Evolutionary conservation across 2,113 vertebrate species (phyloP).

Genomic region (Microcebus ravelobensis): DNA sequence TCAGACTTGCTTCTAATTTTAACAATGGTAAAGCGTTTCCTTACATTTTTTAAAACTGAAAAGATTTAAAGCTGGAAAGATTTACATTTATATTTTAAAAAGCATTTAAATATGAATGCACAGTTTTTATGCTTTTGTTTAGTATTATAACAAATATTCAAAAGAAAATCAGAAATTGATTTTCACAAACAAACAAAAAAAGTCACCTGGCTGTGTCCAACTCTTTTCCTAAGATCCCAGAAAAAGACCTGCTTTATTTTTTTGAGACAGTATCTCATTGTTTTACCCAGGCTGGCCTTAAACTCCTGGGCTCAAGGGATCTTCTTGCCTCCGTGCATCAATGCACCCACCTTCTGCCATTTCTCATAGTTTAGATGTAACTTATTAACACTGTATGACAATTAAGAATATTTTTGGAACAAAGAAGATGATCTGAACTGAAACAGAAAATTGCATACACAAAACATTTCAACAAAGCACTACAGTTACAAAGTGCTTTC

Average conservation of each 20-base stretch:
- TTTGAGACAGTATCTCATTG: too few relatives aligned
- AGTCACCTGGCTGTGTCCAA: background rate
- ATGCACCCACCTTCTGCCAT: background rate
- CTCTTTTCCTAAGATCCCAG: background rate
- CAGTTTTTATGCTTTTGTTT: background rate
- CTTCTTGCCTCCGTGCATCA: too few relatives aligned
- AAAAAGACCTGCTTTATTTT: background rate
- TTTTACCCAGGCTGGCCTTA: too few relatives aligned
- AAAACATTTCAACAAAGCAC: background rate
- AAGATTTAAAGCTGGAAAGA: background rate
- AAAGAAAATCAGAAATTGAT: background rate
- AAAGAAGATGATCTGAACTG: background rate
- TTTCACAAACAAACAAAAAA: background rate
- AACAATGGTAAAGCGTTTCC: background rate
- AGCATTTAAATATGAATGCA: conserved; percentile 2
- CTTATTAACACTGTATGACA: background rate
- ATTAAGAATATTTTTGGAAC: conserved; percentile 37
- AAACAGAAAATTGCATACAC: conserved; percentile 27
- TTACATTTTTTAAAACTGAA: conserved; percentile 33
- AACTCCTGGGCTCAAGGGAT: too few relatives aligned
- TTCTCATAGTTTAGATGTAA: conserved; percentile 21
- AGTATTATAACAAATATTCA: conserved; percentile 1
- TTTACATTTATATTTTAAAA: conserved; percentile 17
- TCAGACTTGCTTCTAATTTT: conserved; percentile 21
- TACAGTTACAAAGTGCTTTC: background rate